Evolutionary conservation across 2,888 invertebrate species (phyloP).

Genomic region (Caenorhabditis virilis): DNA sequence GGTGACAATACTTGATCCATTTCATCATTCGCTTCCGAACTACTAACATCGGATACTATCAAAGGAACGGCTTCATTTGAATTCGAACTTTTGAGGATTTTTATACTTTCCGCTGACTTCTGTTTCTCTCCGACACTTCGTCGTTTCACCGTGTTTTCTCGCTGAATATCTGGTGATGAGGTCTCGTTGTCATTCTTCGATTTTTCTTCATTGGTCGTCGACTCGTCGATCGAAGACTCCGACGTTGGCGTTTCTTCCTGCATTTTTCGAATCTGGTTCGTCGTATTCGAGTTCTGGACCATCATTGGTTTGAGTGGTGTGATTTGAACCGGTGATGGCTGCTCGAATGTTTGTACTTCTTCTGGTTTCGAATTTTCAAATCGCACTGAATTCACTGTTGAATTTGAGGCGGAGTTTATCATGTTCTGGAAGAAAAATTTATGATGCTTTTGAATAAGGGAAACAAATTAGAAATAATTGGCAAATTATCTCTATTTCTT

Average conservation of each 20-base stretch:
- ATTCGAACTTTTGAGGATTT: slow-evolving; percentile 29
- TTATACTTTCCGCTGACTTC: slow-evolving; percentile 14
- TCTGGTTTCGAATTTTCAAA: slow-evolving; percentile 36
- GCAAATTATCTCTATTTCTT: too few relatives aligned
- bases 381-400: slow-evolving; percentile 48
- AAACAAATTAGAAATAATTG: too few relatives aligned
- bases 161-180: too few relatives aligned
- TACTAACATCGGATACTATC: slow-evolving; percentile 57
- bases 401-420: slow-evolving; percentile 52
- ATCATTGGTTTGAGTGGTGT: slow-evolving; percentile 35
- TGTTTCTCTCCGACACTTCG: slow-evolving; percentile 3
- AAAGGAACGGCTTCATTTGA: slow-evolving; percentile 32
- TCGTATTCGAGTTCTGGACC: background rate
- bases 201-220: slow-evolving; percentile 5
- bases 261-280: too few relatives aligned
- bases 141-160: slow-evolving; percentile 16
- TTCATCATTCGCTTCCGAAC: slow-evolving; percentile 49
- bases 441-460: too few relatives aligned
- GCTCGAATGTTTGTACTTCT: slow-evolving; percentile 8
- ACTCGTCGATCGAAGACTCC: background rate
- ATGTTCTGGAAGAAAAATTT: slow-evolving; percentile 35
- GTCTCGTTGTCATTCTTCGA: too few relatives aligned
- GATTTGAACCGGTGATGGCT: slow-evolving; percentile 9
- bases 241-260: background rate
- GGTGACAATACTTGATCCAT: slow-evolving; percentile 24